phyloP scores from a whole-genome alignment of 2,888 invertebrate genomes.

The Nymphalis polychloros region DNA sequence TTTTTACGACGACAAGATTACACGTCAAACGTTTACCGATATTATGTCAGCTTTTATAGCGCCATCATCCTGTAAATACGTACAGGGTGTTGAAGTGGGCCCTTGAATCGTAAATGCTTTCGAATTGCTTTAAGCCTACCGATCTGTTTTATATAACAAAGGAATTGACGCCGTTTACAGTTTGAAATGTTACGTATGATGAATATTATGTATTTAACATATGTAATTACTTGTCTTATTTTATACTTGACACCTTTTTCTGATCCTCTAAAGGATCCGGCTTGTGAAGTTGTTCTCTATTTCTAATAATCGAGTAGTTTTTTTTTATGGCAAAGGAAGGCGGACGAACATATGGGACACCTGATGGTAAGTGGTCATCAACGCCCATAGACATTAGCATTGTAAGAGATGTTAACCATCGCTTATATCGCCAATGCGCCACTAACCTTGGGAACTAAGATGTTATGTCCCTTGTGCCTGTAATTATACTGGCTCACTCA shows the following conservation, averaged over 20 bases:
- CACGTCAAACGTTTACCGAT: conserved; percentile 73
- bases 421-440: too few species aligned
- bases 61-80: conserved; percentile 64
- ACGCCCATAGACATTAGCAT: too few species aligned
- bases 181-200: conserved; percentile 26
- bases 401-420: too few species aligned
- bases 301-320: too few species aligned
- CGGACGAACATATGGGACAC: too few species aligned
- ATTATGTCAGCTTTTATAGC: conserved; percentile 70
- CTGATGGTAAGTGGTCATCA: too few species aligned
- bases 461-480: too few species aligned
- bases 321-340: too few species aligned
- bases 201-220: neutral
- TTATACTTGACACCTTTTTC: neutral
- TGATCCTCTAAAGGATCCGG: too few species aligned
- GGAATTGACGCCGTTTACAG: conserved; percentile 69
- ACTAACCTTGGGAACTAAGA: too few species aligned
- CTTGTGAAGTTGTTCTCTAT: too few species aligned
- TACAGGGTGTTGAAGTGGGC: conserved; percentile 65
- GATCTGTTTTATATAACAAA: conserved; percentile 66
- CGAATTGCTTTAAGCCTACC: conserved; percentile 66
- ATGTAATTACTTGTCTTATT: neutral
- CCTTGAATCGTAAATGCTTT: conserved; percentile 70
- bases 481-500: too few species aligned
- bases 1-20: conserved; percentile 56